Conservation (phyloP, 2,888 invertebrate species). For the Sinopyrophorus schimmeli region DNA sequence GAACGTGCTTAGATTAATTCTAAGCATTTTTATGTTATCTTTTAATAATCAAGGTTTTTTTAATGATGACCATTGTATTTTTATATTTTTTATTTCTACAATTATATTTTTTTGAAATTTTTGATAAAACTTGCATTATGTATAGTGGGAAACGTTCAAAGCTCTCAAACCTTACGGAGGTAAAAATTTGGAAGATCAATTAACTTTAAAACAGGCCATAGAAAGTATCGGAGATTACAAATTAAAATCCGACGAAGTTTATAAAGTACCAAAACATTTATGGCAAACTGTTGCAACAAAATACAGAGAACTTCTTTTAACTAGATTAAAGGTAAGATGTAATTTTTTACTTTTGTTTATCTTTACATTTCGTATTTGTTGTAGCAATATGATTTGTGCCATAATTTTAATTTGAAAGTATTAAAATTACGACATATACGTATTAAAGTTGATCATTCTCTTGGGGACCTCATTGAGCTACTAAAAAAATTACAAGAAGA, state of each 20-base stretch:
- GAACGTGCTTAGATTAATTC: no score
- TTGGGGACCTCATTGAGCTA: conserved; percentile 47
- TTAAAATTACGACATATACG: conserved; percentile 55
- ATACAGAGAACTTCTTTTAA: conserved; percentile 65
- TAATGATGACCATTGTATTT: no score
- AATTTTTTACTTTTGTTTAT: not conserved
- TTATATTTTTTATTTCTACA: no score
- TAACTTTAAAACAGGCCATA: conserved; percentile 69
- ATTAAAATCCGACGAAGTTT: conserved; percentile 71
- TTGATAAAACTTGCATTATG: no score
- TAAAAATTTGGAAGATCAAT: conserved; percentile 71
- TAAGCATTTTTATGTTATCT: no score
- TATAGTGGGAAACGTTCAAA: conserved; percentile 69
- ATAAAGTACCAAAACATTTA: conserved; percentile 59
- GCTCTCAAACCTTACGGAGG: conserved; percentile 65
- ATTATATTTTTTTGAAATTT: no score
- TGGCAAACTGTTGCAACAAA: conserved; percentile 61
- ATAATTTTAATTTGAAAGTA: conserved; percentile 58
- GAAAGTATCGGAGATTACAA: conserved; percentile 78
- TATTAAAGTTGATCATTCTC: conserved; percentile 49
- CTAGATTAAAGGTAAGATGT: conserved; percentile 30
- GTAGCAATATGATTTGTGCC: conserved; percentile 56
- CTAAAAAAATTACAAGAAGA: conserved; percentile 62
- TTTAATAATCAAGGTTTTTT: no score
- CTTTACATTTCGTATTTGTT: no score